phyloP scores from a whole-genome alignment of 2,888 invertebrate genomes.

The Callyntrura guangdongensis region DNA sequence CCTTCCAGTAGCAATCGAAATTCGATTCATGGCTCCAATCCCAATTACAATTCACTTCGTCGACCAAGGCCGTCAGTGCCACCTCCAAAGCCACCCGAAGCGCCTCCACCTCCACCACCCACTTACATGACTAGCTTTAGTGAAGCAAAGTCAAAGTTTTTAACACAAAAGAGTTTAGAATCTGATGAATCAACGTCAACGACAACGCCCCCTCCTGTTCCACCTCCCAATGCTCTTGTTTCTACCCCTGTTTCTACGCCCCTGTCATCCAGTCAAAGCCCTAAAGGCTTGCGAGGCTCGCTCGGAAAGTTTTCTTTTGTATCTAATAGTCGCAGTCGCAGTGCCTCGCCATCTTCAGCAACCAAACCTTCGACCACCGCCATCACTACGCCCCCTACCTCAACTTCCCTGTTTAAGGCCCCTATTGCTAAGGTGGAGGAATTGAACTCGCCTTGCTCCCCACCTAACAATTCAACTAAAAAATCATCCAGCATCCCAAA shows the following conservation, averaged over 20 bases:
- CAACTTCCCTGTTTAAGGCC: slow-evolving; percentile 56
- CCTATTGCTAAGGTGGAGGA: slow-evolving; percentile 83
- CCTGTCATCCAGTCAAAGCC: slow-evolving; percentile 53
- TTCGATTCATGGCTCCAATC: slow-evolving; percentile 73
- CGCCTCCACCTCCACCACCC: slow-evolving; percentile 79
- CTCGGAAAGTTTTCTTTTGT: slow-evolving; percentile 81
- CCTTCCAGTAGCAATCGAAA: slow-evolving; percentile 70
- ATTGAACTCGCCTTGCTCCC: slow-evolving; percentile 64
- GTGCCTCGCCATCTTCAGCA: slow-evolving; percentile 53
- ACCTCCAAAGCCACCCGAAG: slow-evolving; percentile 83
- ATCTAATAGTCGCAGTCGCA: slow-evolving; percentile 61
- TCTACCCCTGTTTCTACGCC: slow-evolving; percentile 49
- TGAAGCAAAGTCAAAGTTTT: slow-evolving; percentile 66
- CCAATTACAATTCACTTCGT: slow-evolving; percentile 83
- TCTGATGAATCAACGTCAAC: slow-evolving; percentile 37
- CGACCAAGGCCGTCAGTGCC: slow-evolving; percentile 80
- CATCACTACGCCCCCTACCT: not conserved
- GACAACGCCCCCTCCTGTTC: slow-evolving; percentile 72
- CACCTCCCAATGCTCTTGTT: slow-evolving; percentile 69
- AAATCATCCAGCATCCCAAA: not conserved
- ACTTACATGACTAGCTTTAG: slow-evolving; percentile 65
- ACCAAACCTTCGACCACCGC: not conserved
- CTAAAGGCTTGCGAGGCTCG: slow-evolving; percentile 61
- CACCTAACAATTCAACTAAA: slow-evolving; percentile 19
- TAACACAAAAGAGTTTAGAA: not conserved